Percentiles rank a stretch among this genome's conserved stretches.
These are phyloP conservation scores for Whitmania pigra DNA, from an alignment of 1,140 invertebrate species.

Conservation along the genomic window DNA sequence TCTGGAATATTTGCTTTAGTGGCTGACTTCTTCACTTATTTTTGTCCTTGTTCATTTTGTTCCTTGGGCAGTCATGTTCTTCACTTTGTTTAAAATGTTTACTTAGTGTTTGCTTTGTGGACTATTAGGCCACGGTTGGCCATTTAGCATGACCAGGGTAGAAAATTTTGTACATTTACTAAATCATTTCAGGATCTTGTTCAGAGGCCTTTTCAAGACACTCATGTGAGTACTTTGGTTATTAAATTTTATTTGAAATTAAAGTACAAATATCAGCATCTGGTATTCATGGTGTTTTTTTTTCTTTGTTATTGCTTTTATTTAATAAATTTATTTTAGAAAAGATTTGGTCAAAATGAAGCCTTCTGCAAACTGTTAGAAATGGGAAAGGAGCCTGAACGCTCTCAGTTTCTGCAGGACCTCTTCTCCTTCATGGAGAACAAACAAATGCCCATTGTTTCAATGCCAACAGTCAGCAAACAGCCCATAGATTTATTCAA, in stretches of 20 bases:
- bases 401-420: constrained; percentile 78
- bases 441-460: constrained; percentile 64
- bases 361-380: constrained; percentile 77
- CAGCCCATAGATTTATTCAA: constrained; percentile 92
- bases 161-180: no score
- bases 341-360: constrained; percentile 31
- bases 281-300: neutral
- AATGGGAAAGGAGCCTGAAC: constrained; percentile 86
- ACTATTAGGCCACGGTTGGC: no score
- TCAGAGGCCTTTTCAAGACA: neutral
- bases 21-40: no score
- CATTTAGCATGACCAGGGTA: no score
- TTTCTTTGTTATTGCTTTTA: constrained; percentile 1
- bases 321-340: constrained; percentile 27
- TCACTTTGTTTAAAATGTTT: no score
- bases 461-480: constrained; percentile 89
- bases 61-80: no score
- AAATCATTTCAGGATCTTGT: no score
- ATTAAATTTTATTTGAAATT: neutral
- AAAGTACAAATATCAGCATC: neutral
- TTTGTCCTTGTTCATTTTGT: no score
- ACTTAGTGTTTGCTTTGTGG: no score
- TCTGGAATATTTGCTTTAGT: no score
- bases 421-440: constrained; percentile 78
- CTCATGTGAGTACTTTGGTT: neutral